phyloP scores from a whole-genome alignment of 1,140 invertebrate genomes.

The Drosophila triauraria region DNA sequence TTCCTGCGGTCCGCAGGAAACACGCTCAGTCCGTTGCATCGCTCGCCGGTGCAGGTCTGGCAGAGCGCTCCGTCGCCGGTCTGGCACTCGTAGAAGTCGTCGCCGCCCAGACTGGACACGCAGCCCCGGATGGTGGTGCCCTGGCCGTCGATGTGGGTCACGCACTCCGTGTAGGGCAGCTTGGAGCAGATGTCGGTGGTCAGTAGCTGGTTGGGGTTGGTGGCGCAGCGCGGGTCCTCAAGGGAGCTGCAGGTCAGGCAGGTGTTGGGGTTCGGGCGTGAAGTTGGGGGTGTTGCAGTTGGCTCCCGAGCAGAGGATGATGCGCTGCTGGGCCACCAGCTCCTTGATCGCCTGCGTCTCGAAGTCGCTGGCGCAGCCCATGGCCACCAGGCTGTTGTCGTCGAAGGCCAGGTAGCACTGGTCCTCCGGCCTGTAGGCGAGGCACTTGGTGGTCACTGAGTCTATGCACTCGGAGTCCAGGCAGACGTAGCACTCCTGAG shows the following conservation, averaged over 20 bases:
- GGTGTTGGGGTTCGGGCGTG: constrained; percentile 40
- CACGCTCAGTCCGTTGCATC: constrained; percentile 69
- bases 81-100: constrained; percentile 63
- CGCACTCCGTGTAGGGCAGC: constrained; percentile 71
- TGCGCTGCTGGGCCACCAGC: constrained; percentile 59
- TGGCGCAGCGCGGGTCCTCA: constrained; percentile 65
- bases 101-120: constrained; percentile 38
- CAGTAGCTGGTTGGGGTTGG: constrained; percentile 67
- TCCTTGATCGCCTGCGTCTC: constrained; percentile 59
- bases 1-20: constrained; percentile 52
- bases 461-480: constrained; percentile 42
- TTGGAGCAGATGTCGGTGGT: constrained; percentile 44
- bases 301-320: constrained; percentile 61
- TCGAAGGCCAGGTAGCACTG: constrained; percentile 72
- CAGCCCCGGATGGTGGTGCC: constrained; percentile 69
- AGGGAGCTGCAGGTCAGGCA: constrained; percentile 63
- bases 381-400: constrained; percentile 29
- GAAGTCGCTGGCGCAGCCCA: constrained; percentile 78
- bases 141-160: constrained; percentile 52
- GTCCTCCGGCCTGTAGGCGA: constrained; percentile 58
- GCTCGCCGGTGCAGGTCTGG: constrained; percentile 53
- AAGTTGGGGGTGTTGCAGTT: constrained; percentile 55
- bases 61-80: constrained; percentile 50
- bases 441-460: constrained; percentile 20
- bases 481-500: constrained; percentile 65